A percentile compares a stretch with the other conserved stretches of the same genome.
phyloP scores from a whole-genome alignment of 2,113 vertebrate genomes.

The Elanus axillaris region DNA sequence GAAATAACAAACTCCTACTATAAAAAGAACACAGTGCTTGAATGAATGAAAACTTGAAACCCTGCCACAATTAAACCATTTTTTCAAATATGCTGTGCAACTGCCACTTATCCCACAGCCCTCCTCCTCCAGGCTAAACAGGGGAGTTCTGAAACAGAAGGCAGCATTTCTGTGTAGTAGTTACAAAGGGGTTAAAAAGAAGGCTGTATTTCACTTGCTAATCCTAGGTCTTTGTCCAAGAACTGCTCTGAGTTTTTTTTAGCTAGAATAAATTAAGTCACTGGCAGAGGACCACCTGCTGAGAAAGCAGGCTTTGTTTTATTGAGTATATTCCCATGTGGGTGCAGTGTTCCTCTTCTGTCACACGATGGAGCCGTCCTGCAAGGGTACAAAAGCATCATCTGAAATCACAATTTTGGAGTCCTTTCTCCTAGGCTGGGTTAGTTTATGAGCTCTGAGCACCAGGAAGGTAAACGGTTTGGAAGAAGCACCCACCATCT shows the following conservation, averaged over 20 bases:
- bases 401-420: not conserved
- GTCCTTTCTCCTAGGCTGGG: not conserved
- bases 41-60: constrained; percentile 10
- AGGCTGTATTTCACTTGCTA: constrained; percentile 35
- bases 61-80: not conserved
- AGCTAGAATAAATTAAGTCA: constrained; percentile 36
- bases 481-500: not conserved
- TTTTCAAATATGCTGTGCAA: not conserved
- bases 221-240: constrained; percentile 32
- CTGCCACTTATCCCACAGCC: not conserved
- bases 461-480: not conserved
- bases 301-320: constrained; percentile 40
- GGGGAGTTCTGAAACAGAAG: not conserved
- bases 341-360: not conserved
- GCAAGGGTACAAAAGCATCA: not conserved
- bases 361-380: constrained; percentile 56
- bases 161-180: not conserved
- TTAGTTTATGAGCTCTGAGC: not conserved
- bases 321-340: not conserved
- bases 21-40: not conserved
- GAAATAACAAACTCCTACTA: not conserved
- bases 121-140: not conserved
- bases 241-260: constrained; percentile 6
- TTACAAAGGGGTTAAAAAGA: constrained; percentile 22
- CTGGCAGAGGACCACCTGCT: constrained; percentile 37